Evolutionary conservation across 2,888 invertebrate species (phyloP), one percentile per base, ranked within the genome.

Genomic region (Epistrophe grossulariae): DNA sequence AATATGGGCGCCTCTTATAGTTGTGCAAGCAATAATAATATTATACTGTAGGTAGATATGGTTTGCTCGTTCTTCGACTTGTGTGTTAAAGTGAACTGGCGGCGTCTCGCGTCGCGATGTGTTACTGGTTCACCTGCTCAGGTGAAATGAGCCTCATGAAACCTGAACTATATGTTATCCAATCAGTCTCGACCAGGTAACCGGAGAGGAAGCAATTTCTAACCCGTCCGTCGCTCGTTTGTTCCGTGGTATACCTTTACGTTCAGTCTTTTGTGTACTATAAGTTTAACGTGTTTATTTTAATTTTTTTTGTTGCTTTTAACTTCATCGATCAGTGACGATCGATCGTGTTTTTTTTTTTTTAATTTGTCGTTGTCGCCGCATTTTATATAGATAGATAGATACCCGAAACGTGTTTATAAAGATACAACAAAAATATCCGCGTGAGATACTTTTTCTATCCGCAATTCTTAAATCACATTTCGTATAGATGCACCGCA

Each of bases 141-240:
- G 87, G 88, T 88, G 88, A 88, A 88, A 80, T 83, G 88, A 90
- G 91, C 92, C 90, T 92, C 92, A 90, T 91, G 91, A 91, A 91
- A 90, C 92, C 91, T 89, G 90, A 91, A 91, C 91, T 91, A 91
- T 91, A 90, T 91, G 91, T 91, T 91, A 91, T 90, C 92, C 92
- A 92, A 93, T 92, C 92, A 92, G 92, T 92, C 92, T 90, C 91
- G 92, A 92, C 91, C 91, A 92, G 92, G 92, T 92, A 91, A 92
- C 91, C 92, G 91, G 91, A 91, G 92, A 89, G 92, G 91, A 91
- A 91, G 90, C 90, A 89, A 79, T 85, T 79, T 84, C 84, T 50
- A 74, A 45, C 70, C 55, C 76, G 78, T 83, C 40, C 74, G 78
- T 80, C 76, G 76, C 60, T 83, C 74, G 79, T 76, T 83, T 45